Percentiles rank a stretch among this genome's conserved stretches.
These are phyloP conservation scores for Dallia pectoralis DNA, from an alignment of 2,797 vertebrate species.

Conservation along the genomic window DNA sequence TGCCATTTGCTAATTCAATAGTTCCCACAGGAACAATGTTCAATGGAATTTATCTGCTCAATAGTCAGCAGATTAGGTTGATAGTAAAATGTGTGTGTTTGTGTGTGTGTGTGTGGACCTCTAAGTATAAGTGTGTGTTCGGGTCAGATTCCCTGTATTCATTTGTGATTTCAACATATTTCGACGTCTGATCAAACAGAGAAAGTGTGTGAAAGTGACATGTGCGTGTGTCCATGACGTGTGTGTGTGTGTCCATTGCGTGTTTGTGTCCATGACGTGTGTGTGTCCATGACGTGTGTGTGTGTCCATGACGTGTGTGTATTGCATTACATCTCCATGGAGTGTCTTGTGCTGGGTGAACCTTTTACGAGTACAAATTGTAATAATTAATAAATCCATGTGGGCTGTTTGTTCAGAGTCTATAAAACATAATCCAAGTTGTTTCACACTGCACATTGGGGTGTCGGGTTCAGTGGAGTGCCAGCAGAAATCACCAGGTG, in stretches of 20 bases:
- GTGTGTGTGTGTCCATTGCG: not conserved
- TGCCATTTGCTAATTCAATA: too few species aligned
- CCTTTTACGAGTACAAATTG: too few species aligned
- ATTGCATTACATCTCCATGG: not conserved
- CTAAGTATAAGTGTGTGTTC: not conserved
- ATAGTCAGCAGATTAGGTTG: not conserved
- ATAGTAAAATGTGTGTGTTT: not conserved
- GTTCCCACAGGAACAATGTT: too few species aligned
- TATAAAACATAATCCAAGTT: too few species aligned
- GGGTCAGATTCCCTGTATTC: not conserved
- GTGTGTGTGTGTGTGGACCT: slow-evolving; percentile 1
- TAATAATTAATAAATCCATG: too few species aligned
- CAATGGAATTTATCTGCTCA: too few species aligned
- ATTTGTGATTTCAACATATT: not conserved
- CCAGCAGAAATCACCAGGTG: too few species aligned
- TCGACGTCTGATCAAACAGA: too few species aligned
- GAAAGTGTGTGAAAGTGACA: not conserved
- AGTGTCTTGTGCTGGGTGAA: not conserved
- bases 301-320: too few species aligned
- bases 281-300: not conserved
- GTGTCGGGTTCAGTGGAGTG: too few species aligned
- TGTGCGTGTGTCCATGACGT: not conserved
- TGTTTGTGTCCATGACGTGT: not conserved
- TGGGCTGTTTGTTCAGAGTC: too few species aligned
- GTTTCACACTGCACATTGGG: too few species aligned